A percentile compares a stretch with the other conserved stretches of the same genome.
Conservation (phyloP, 1,140 invertebrate species). For the Zaprionus lachaisei region DNA sequence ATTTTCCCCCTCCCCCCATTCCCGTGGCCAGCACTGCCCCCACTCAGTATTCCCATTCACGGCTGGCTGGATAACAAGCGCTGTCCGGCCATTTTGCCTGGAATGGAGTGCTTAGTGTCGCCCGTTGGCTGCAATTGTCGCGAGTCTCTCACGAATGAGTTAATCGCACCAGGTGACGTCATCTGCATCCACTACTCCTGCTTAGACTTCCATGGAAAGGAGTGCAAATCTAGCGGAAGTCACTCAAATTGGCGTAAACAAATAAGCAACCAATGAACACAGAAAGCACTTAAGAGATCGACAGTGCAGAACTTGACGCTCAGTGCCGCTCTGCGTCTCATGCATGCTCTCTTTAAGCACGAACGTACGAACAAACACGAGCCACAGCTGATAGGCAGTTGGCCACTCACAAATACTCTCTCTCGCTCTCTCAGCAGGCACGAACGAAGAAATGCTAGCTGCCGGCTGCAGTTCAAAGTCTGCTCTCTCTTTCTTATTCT, state of each 20-base stretch:
- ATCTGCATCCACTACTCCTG: slow-evolving; percentile 38
- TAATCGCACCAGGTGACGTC: slow-evolving; percentile 88
- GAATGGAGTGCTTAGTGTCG: slow-evolving; percentile 88
- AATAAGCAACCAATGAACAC: background rate
- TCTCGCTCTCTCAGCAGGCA: background rate
- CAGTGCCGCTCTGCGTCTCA: background rate
- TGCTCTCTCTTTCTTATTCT: background rate
- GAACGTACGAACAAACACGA: background rate
- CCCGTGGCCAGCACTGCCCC: background rate
- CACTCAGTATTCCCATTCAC: slow-evolving; percentile 85
- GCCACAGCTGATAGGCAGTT: too few species aligned
- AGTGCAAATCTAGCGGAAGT: background rate
- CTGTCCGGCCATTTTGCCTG: slow-evolving; percentile 86
- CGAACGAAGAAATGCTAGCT: background rate
- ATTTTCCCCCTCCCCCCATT: too few species aligned
- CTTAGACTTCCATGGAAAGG: background rate
- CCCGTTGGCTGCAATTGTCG: background rate
- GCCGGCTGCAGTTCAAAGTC: too few species aligned
- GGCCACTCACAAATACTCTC: too few species aligned
- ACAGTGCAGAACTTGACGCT: background rate
- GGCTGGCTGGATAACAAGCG: slow-evolving; percentile 90
- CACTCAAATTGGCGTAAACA: background rate
- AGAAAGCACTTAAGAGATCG: background rate
- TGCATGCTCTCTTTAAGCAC: background rate
- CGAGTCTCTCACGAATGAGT: slow-evolving; percentile 86